phyloP scores from a whole-genome alignment of 2,888 invertebrate genomes.

The Troglohyphantes excavatus region DNA sequence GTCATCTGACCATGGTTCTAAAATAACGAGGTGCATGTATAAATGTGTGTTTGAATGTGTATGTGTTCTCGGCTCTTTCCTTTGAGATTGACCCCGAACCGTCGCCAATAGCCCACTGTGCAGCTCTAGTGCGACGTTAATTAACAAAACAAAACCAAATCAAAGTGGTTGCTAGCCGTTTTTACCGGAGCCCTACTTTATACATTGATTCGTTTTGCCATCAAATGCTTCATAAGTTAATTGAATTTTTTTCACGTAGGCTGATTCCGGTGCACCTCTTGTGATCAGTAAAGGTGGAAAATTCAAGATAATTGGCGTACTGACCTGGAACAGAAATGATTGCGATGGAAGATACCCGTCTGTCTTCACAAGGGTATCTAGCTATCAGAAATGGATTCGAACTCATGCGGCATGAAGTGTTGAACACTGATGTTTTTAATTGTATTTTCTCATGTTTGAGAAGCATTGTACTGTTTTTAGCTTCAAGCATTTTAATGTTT shows the following conservation, averaged over 20 bases:
- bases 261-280: constrained; percentile 93
- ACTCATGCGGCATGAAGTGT: constrained; percentile 18
- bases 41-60: too few relatives aligned
- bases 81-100: too few relatives aligned
- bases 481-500: background rate
- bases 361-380: constrained; percentile 95
- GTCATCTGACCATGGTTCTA: too few relatives aligned
- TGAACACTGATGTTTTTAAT: background rate
- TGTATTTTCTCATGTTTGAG: background rate
- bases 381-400: constrained; percentile 92
- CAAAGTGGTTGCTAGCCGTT: too few relatives aligned
- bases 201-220: too few relatives aligned
- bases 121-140: too few relatives aligned
- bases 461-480: background rate
- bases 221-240: too few relatives aligned
- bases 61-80: too few relatives aligned
- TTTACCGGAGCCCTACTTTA: too few relatives aligned
- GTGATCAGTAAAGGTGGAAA: constrained; percentile 82
- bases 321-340: constrained; percentile 97
- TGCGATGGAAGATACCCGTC: constrained; percentile 96
- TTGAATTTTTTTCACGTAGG: constrained; percentile 84
- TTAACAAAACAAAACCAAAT: too few relatives aligned
- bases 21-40: too few relatives aligned
- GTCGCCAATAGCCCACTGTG: too few relatives aligned
- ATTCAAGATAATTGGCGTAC: constrained; percentile 95